Evolutionary conservation across 2,888 invertebrate genomes (phyloP).

Genomic region (Andricus quercusramuli): DNA sequence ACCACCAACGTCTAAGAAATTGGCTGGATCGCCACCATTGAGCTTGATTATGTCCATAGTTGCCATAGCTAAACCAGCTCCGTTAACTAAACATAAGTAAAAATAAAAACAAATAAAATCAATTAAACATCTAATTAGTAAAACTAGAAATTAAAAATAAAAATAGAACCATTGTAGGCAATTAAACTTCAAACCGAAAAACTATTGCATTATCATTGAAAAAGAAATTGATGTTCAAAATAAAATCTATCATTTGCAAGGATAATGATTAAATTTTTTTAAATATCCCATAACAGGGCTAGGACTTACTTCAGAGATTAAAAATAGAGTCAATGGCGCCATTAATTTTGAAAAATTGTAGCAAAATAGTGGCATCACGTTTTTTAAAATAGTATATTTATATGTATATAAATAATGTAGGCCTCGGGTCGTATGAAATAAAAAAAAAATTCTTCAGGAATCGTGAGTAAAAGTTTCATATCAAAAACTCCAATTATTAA

Average conservation of each 20-base stretch:
- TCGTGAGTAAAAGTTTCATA: no score
- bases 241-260: not conserved
- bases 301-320: no score
- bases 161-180: not conserved
- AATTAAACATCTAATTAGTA: conserved; percentile 16
- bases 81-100: conserved; percentile 88
- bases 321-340: no score
- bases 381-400: no score
- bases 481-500: no score
- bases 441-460: no score
- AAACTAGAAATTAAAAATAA: not conserved
- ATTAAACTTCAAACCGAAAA: not conserved
- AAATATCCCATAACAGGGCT: no score
- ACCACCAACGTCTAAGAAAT: conserved; percentile 99
- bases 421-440: no score
- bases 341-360: no score
- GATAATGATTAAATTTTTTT: no score
- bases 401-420: no score
- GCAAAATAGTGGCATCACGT: no score
- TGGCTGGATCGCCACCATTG: conserved; percentile 97
- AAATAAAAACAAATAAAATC: conserved; percentile 22
- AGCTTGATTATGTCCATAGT: conserved; percentile 99
- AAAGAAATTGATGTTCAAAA: not conserved
- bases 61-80: conserved; percentile 99
- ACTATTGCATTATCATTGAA: not conserved